These are phyloP conservation scores for Cantharis flavilabris DNA, from an alignment of 2,888 invertebrate genomes.

Conservation along the genomic window DNA sequence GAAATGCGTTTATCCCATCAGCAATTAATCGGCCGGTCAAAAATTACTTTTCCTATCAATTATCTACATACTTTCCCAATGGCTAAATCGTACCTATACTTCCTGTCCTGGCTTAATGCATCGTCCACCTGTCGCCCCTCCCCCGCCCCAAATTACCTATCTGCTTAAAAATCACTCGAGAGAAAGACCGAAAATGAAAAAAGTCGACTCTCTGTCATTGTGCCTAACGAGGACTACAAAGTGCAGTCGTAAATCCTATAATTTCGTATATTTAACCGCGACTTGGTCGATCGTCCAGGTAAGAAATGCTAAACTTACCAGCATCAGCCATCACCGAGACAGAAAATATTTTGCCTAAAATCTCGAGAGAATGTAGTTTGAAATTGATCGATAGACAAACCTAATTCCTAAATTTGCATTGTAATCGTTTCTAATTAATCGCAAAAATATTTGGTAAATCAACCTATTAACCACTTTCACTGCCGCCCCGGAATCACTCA, in stretches of 20 bases:
- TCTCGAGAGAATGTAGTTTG: background rate
- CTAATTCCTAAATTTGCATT: slow-evolving; percentile 8
- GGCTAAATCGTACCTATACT: background rate
- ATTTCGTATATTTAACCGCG: slow-evolving; percentile 23
- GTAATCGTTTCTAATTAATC: slow-evolving; percentile 18
- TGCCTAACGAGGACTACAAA: slow-evolving; percentile 25
- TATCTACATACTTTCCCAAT: background rate
- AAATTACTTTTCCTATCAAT: background rate
- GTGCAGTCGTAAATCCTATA: slow-evolving; percentile 19
- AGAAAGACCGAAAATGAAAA: background rate
- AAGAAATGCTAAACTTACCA: background rate
- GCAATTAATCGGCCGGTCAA: background rate
- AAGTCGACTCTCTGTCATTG: slow-evolving; percentile 19
- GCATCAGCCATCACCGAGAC: background rate
- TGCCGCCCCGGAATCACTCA: slow-evolving; percentile 11
- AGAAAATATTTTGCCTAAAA: background rate
- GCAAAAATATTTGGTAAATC: slow-evolving; percentile 14
- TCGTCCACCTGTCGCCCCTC: background rate
- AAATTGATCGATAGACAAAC: background rate
- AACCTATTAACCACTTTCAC: slow-evolving; percentile 12
- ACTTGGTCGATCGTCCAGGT: background rate
- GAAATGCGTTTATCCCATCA: background rate
- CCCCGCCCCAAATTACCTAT: background rate
- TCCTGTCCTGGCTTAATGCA: background rate
- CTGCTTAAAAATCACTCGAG: background rate